These are phyloP conservation scores for Lissonota sp. DNA, from an alignment of 2,888 invertebrate species.

Conservation along the genomic window DNA sequence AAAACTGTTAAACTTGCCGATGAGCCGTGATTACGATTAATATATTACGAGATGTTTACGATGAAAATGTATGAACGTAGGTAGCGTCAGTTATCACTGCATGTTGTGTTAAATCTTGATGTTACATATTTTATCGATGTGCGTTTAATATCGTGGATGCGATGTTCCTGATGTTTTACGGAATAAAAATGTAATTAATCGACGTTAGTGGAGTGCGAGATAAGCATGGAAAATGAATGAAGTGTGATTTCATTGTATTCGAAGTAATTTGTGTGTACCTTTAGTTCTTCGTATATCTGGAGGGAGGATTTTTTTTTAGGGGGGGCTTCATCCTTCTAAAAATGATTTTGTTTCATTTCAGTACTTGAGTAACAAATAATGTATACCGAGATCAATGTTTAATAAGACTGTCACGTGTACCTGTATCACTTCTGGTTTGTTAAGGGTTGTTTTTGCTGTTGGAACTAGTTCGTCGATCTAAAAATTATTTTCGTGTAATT, in stretches of 20 bases:
- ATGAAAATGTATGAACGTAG: slow-evolving; percentile 42
- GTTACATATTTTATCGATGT: not conserved
- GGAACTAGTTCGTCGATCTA: too few species aligned
- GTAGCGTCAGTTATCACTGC: slow-evolving; percentile 38
- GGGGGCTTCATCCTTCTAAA: slow-evolving; percentile 67
- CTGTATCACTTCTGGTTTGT: too few species aligned
- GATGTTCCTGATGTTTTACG: not conserved
- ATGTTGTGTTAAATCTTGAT: not conserved
- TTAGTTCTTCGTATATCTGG: slow-evolving; percentile 70
- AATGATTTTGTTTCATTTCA: slow-evolving; percentile 48
- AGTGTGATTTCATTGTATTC: slow-evolving; percentile 9
- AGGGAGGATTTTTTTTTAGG: slow-evolving; percentile 72
- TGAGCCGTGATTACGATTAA: slow-evolving; percentile 44
- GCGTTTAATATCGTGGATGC: not conserved
- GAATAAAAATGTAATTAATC: not conserved
- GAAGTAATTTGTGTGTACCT: slow-evolving; percentile 68
- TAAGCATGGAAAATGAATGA: slow-evolving; percentile 22
- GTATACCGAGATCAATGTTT: too few species aligned
- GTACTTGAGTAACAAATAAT: not conserved
- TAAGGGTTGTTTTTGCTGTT: too few species aligned
- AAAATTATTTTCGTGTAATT: too few species aligned
- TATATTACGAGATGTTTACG: slow-evolving; percentile 45
- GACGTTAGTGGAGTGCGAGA: not conserved
- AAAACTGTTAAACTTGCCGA: slow-evolving; percentile 40
- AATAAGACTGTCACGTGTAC: too few species aligned